Evolutionary conservation across 2,113 vertebrate genomes (phyloP), one percentile per base, ranked within the genome.

Genomic region (Asarcornis scutulata): DNA sequence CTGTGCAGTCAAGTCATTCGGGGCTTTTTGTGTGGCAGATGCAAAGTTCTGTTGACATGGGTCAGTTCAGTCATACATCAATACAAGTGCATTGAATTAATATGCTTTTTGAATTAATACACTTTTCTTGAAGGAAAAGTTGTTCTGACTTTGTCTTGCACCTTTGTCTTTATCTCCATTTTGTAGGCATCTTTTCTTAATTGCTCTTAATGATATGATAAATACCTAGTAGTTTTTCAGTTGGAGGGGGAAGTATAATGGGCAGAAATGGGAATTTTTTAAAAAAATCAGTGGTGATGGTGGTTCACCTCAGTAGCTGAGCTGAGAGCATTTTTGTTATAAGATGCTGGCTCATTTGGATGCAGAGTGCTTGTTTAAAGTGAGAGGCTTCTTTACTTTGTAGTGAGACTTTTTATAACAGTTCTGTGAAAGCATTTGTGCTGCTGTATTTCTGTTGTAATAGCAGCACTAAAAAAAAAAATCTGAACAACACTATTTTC

Each of bases 401-500:
- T 6, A 31, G 66, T 44, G 21, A 86, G 42, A 27, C 13, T n/a
- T 36, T 73, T 77, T 63, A 32, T 9, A 17, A 36, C 90, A 94
- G 89, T 50, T 88, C 40, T 79, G 62, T 75, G 93, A 74, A 91
- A 83, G 34, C 42, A 0, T 31, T 53, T 31, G 32, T 15, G 1
- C 25, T 81, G 17, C 38, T 55, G 73, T 2, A 1, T 79, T 83
- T 48, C 96, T 96, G 88, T 83, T 91, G 87, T 81, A 86, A 81
- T 6, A 85, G 80, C 96, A 78, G 68, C 84, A 8, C 52, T 55
- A 7, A 86, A 93, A 58, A 52, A 79, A 88, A 48, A 46, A 79
- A 87, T 89, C 86, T 79, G 88, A 62, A 82, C 92, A 90, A 68
- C 60, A 11, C 75, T 84, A 86, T 91, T 38, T 21, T 81, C 88